phyloP scores from a whole-genome alignment of 2,888 invertebrate genomes.

The Napeogenes sylphis region DNA sequence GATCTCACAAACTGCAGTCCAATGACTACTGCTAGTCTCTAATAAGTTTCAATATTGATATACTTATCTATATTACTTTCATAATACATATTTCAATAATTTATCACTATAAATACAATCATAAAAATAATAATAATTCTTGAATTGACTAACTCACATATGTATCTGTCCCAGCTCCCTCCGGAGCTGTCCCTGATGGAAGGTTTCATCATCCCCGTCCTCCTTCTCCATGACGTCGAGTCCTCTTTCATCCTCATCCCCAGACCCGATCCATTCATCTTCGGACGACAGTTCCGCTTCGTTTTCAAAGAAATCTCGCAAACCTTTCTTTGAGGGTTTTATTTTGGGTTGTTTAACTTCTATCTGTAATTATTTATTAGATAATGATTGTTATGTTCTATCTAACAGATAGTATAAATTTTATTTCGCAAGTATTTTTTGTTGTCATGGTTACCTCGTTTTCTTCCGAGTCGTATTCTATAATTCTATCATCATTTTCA shows the following conservation, averaged over 20 bases:
- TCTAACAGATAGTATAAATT: too few relatives aligned
- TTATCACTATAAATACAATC: background rate
- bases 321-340: constrained; percentile 56
- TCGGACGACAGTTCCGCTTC: constrained; percentile 94
- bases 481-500: constrained; percentile 58
- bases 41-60: background rate
- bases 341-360: constrained; percentile 38
- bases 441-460: constrained; percentile 78
- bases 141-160: constrained; percentile 77
- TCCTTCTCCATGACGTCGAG: constrained; percentile 89
- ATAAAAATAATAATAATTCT: too few relatives aligned
- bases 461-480: constrained; percentile 91
- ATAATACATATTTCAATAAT: background rate
- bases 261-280: constrained; percentile 89
- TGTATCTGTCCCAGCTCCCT: constrained; percentile 90
- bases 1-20: too few relatives aligned
- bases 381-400: background rate
- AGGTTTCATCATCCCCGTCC: constrained; percentile 89
- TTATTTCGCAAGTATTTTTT: too few relatives aligned
- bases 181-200: constrained; percentile 87
- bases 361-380: constrained; percentile 43
- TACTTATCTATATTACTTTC: background rate
- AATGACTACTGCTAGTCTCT: too few relatives aligned
- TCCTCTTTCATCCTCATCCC: constrained; percentile 90
- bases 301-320: constrained; percentile 88